phyloP scores from a whole-genome alignment of 2,797 vertebrate species.

The Lagodon rhomboides region DNA sequence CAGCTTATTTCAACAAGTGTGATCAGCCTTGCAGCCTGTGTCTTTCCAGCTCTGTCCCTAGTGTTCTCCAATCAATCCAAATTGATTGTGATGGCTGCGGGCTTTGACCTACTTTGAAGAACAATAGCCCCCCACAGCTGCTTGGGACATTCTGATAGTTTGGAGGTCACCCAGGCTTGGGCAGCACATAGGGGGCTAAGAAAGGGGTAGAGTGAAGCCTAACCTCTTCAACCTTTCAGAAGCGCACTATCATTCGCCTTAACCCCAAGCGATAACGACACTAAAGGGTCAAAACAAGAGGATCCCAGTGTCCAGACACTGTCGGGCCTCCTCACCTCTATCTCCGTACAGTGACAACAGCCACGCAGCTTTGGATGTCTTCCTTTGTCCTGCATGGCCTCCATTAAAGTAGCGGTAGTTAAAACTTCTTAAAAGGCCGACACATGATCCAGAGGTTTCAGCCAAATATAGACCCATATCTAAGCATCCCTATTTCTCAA shows the following conservation, averaged over 20 bases:
- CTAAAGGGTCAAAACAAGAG: conserved; percentile 46
- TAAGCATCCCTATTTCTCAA: too few relatives aligned
- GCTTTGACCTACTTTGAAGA: conserved; percentile 84
- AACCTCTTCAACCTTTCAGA: conserved; percentile 59
- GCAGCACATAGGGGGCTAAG: conserved; percentile 25
- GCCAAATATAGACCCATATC: too few relatives aligned
- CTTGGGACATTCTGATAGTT: conserved; percentile 77
- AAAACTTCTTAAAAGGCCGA: too few relatives aligned
- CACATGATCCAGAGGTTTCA: too few relatives aligned
- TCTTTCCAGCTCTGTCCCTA: conserved; percentile 49
- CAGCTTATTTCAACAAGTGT: conserved; percentile 80
- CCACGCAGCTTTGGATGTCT: conserved; percentile 16
- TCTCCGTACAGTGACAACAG: conserved; percentile 20
- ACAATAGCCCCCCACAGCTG: conserved; percentile 83
- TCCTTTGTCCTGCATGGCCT: neutral
- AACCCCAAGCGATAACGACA: conserved; percentile 60
- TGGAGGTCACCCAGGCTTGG: conserved; percentile 76
- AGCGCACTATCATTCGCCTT: conserved; percentile 38
- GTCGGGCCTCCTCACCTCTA: conserved; percentile 17
- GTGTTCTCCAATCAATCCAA: conserved; percentile 79
- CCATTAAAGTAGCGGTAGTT: neutral
- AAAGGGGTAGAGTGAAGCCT: conserved; percentile 50
- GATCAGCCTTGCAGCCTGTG: conserved; percentile 71
- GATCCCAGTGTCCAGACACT: conserved; percentile 47
- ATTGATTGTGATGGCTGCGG: conserved; percentile 83